These are phyloP conservation scores for Craterocephalus amniculus DNA, from an alignment of 2,797 vertebrate genomes.

Conservation along the genomic window DNA sequence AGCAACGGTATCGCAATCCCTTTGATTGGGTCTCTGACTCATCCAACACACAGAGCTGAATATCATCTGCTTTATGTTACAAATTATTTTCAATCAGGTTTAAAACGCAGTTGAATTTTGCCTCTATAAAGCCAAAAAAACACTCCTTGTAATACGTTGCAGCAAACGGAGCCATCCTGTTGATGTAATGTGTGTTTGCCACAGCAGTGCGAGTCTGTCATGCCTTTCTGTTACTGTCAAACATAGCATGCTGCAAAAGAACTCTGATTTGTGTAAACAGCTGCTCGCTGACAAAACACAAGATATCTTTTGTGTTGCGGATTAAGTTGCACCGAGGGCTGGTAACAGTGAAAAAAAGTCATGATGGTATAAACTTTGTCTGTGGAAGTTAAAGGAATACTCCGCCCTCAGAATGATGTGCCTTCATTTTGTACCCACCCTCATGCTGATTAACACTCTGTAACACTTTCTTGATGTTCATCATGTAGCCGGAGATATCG, in stretches of 20 bases:
- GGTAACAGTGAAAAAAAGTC: conserved; percentile 18
- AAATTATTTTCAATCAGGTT: conserved; percentile 10
- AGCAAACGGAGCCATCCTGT: conserved; percentile 5
- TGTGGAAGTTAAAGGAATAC: conserved; percentile 10
- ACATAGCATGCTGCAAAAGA: conserved; percentile 43
- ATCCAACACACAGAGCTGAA: not conserved
- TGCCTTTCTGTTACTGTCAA: conserved; percentile 31
- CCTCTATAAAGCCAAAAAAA: not conserved
- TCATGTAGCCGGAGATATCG: no score
- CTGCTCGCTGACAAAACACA: conserved; percentile 38
- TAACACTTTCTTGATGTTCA: no score
- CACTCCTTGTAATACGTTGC: not conserved
- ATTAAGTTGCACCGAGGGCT: conserved; percentile 32
- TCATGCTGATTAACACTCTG: no score
- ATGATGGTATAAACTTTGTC: conserved; percentile 20
- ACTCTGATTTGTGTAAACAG: conserved; percentile 47
- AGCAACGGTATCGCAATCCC: conserved; percentile 42
- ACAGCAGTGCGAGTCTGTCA: conserved; percentile 24
- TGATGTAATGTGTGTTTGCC: conserved; percentile 31
- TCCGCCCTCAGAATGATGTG: no score
- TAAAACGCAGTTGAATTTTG: conserved; percentile 24
- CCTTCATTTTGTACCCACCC: no score
- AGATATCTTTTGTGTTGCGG: conserved; percentile 26
- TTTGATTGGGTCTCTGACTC: conserved; percentile 32
- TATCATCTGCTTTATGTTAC: not conserved